Base-by-base conservation (phyloP, 2,797 vertebrate species). In the Trachurus trachurus region DNA sequence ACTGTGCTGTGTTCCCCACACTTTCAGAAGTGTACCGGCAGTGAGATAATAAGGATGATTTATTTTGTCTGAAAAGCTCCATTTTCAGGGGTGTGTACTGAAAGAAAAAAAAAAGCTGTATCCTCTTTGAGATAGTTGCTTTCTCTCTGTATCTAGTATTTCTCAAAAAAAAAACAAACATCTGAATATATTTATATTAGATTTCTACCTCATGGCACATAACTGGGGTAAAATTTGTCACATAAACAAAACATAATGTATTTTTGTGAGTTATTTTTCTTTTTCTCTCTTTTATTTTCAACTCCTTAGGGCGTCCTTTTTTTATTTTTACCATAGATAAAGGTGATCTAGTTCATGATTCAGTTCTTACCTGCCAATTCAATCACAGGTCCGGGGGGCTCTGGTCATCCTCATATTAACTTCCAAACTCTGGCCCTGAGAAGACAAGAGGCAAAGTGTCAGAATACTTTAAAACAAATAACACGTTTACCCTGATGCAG, bases 301-400 rank as follows among this genome's bases (percentile, higher is more conserved):
- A 49, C 34, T 29, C 31, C 44, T 3, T 10, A 53, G 8, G 10
- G 10, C 22, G 8, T 26, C 15, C 3, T 67, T 31, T 70, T 21
- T 1, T 26, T 26, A 1, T 26, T 26, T 26, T 26, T 26, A 26
- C 22, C 4, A 15, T 19, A 0, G 9, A 21, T 13, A 4, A 34
- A 60, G 10, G 21, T 44, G 47, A 76, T 63, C 10, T 57, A 68
- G 8, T 19, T 45, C 58, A 34, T n/a, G 58, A 19, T 45, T 54
- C 9, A 57, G 8, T 66, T 74, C 89, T 93, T 88, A 95, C 95
- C 94, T 95, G 93, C 91, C 92, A 92, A 64, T 84, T 94, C 87
- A 94, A 79, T 92, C 76, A 86, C 82, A 85, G 82, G 84, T 91
- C 84, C 88, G 74, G 69, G 67, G 64, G 80, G 78, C 87, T 90